Evolutionary conservation across 2,888 invertebrate genomes (phyloP).

Genomic region (Apeira syringaria): DNA sequence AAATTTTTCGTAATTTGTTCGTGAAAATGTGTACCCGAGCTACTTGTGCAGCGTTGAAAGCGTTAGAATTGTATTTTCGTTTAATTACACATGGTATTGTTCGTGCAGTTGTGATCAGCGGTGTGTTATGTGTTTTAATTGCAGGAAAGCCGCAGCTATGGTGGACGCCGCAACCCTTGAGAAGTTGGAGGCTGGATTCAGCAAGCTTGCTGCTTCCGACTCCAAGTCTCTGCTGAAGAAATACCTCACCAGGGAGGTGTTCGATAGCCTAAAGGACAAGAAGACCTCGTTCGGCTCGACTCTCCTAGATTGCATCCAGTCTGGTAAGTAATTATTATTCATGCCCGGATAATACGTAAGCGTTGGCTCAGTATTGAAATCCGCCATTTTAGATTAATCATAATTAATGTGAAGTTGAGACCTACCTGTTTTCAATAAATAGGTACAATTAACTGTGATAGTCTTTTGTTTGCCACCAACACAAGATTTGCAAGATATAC

Average conservation of each 20-base stretch:
- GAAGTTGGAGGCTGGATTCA: slow-evolving; percentile 95
- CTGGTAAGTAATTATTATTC: slow-evolving; percentile 87
- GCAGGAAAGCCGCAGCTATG: slow-evolving; percentile 91
- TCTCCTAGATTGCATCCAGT: slow-evolving; percentile 96
- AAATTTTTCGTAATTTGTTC: slow-evolving; percentile 8
- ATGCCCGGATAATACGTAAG: too few species aligned
- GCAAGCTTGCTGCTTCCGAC: slow-evolving; percentile 93
- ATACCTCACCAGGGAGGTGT: slow-evolving; percentile 94
- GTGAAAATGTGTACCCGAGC: slow-evolving; percentile 73
- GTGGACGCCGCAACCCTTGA: slow-evolving; percentile 96
- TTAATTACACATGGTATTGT: slow-evolving; percentile 20
- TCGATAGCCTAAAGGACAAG: slow-evolving; percentile 95
- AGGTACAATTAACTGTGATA: too few species aligned
- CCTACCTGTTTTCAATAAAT: slow-evolving; percentile 2
- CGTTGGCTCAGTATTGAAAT: too few species aligned
- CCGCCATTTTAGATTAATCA: slow-evolving; percentile 14
- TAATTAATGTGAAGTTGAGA: not conserved
- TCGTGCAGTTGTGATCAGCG: slow-evolving; percentile 17
- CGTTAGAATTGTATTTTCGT: slow-evolving; percentile 58
- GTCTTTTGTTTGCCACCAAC: too few species aligned
- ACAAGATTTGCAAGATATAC: too few species aligned
- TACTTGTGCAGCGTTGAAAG: slow-evolving; percentile 76
- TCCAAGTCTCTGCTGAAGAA: slow-evolving; percentile 99
- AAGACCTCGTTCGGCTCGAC: slow-evolving; percentile 97
- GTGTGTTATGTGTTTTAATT: slow-evolving; percentile 47